Evolutionary conservation across 2,888 invertebrate species (phyloP).

Genomic region (Antheraea assamensis): DNA sequence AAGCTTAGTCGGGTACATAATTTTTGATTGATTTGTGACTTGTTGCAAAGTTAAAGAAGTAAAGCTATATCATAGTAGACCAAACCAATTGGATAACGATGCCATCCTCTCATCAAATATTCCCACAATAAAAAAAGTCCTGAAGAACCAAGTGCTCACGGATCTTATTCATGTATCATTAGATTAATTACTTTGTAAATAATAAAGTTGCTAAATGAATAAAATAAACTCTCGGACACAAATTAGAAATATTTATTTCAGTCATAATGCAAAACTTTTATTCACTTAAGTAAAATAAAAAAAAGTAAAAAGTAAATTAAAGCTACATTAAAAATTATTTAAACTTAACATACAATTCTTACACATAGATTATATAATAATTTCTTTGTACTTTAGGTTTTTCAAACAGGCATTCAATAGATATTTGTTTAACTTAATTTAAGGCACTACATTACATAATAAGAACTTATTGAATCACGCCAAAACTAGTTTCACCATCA

Average conservation of each 20-base stretch:
- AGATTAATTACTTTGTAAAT: too few relatives aligned
- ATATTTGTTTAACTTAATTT: constrained; percentile 38
- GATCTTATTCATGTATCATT: too few relatives aligned
- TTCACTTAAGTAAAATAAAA: constrained; percentile 28
- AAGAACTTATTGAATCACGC: constrained; percentile 11
- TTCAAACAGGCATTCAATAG: constrained; percentile 38
- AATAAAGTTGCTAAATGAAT: not conserved
- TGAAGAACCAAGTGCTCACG: too few relatives aligned
- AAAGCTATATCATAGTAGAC: too few relatives aligned
- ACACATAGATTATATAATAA: constrained; percentile 51
- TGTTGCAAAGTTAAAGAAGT: too few relatives aligned
- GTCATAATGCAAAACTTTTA: constrained; percentile 43
- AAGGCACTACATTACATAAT: constrained; percentile 43
- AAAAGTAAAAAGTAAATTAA: constrained; percentile 45
- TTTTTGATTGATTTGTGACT: too few relatives aligned
- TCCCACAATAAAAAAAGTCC: too few relatives aligned
- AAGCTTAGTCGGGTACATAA: too few relatives aligned
- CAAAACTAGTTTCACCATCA: constrained; percentile 61
- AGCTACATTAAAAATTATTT: constrained; percentile 37
- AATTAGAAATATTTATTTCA: constrained; percentile 49
- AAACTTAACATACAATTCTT: constrained; percentile 31
- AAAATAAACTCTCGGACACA: constrained; percentile 11
- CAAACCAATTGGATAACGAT: too few relatives aligned
- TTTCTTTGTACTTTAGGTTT: constrained; percentile 70
- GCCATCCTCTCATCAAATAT: too few relatives aligned